Conservation (phyloP, 2,797 vertebrate species). For the Thunnus albacares region DNA sequence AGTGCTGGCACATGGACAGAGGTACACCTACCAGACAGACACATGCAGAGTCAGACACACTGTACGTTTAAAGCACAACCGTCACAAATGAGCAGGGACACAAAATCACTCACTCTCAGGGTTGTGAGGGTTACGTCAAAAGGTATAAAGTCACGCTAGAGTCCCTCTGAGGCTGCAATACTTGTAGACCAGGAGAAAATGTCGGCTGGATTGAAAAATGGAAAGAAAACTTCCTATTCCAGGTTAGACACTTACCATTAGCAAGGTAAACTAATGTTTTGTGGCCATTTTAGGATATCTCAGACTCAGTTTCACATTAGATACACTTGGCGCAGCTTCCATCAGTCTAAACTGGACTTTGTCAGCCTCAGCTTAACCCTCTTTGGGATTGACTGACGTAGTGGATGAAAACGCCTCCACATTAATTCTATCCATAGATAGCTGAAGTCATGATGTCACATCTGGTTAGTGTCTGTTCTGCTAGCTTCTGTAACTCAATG, state of each 20-base stretch:
- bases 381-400: background rate
- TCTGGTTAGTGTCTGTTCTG: too few species aligned
- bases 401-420: background rate
- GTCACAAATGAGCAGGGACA: background rate
- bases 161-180: background rate
- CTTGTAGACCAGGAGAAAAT: background rate
- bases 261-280: background rate
- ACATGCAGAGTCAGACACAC: background rate
- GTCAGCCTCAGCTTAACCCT: background rate
- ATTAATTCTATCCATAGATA: background rate
- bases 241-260: background rate
- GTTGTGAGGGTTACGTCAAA: conserved; percentile 2
- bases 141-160: background rate
- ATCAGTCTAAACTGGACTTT: background rate
- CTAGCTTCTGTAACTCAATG: too few species aligned
- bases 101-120: background rate
- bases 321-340: background rate
- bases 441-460: too few species aligned
- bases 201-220: background rate
- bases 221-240: background rate
- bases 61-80: background rate
- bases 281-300: background rate
- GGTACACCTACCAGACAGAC: background rate
- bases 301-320: background rate
- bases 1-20: background rate